Conservation (phyloP, 2,797 vertebrate species). For the Pygocentrus nattereri region DNA sequence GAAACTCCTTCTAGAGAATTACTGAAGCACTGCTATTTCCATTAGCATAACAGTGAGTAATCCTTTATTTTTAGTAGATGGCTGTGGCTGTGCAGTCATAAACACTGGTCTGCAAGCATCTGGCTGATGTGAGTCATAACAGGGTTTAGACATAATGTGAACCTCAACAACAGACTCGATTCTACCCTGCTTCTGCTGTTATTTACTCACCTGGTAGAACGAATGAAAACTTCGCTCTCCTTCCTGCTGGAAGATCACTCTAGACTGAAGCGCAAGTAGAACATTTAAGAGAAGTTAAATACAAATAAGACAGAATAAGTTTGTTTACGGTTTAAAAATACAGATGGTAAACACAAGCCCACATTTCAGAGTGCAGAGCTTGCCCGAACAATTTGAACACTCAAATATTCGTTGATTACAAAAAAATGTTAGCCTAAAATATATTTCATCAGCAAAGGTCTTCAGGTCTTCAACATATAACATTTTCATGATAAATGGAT, state of each 20-base stretch:
- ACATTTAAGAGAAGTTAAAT: not conserved
- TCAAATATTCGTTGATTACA: no score
- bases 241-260: slow-evolving; percentile 95
- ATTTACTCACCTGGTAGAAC: slow-evolving; percentile 91
- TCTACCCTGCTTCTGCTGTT: not conserved
- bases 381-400: no score
- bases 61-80: slow-evolving; percentile 28
- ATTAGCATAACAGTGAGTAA: slow-evolving; percentile 25
- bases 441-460: no score
- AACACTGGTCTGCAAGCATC: slow-evolving; percentile 44
- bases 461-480: no score
- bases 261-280: slow-evolving; percentile 78
- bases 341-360: not conserved
- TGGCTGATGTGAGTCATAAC: slow-evolving; percentile 39
- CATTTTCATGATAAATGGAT: no score
- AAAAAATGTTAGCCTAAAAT: no score
- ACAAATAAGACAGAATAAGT: not conserved
- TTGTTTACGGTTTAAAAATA: not conserved
- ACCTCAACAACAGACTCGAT: slow-evolving; percentile 9
- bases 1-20: not conserved
- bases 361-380: not conserved
- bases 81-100: slow-evolving; percentile 35
- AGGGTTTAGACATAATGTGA: slow-evolving; percentile 32
- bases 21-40: slow-evolving; percentile 15
- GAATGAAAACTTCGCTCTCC: slow-evolving; percentile 98